Percentiles rank a stretch among this genome's conserved stretches.
Evolutionary conservation across 2,113 vertebrate genomes (phyloP).

Genomic region (Sturnus vulgaris): DNA sequence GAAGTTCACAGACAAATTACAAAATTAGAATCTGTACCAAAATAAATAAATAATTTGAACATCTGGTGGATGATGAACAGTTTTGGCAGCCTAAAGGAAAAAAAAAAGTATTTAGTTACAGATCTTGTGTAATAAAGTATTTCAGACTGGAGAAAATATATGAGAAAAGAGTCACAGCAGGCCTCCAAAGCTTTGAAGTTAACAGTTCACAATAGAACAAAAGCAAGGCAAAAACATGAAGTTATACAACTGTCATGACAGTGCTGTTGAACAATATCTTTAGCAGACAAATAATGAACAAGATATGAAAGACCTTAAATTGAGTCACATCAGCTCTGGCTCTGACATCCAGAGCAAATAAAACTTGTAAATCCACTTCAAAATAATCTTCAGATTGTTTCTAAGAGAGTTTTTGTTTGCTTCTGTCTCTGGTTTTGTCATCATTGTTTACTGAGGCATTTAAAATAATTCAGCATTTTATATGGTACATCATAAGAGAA

Average conservation of each 20-base stretch:
- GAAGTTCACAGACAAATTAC: neutral
- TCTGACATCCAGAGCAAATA: neutral
- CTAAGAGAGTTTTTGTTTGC: neutral
- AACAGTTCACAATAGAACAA: neutral
- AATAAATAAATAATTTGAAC: neutral
- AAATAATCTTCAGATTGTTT: neutral
- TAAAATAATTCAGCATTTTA: neutral
- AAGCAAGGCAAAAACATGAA: neutral
- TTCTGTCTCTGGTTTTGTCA: neutral
- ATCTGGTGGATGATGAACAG: neutral
- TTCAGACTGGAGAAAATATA: neutral
- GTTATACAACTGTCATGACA: neutral
- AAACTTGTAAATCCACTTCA: neutral
- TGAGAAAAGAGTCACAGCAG: neutral
- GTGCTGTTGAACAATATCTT: neutral
- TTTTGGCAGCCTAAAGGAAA: neutral
- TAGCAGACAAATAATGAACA: neutral
- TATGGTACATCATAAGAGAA: neutral
- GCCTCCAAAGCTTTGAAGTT: neutral
- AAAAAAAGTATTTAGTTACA: neutral
- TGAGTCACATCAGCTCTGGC: neutral
- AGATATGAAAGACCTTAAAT: neutral
- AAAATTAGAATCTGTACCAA: neutral
- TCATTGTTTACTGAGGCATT: neutral
- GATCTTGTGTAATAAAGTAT: neutral